Evolutionary conservation across 1,140 invertebrate species (phyloP).

Genomic region (Caenorhabditis latens): DNA sequence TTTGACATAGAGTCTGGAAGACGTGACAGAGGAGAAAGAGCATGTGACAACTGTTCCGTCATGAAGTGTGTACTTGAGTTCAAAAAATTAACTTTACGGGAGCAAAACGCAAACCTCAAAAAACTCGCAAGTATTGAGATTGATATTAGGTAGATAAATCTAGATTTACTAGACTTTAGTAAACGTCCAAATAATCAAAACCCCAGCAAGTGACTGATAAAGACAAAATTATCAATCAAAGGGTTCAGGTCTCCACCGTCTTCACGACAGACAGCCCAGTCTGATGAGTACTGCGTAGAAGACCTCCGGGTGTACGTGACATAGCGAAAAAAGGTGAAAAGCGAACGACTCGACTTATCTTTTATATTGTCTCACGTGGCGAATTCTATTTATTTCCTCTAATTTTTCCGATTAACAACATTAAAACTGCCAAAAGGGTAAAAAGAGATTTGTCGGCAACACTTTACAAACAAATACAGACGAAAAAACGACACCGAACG

Average conservation of each 20-base stretch:
- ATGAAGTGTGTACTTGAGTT: constrained; percentile 17
- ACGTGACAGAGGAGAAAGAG: neutral
- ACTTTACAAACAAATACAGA: neutral
- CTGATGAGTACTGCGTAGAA: neutral
- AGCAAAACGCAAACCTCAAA: neutral
- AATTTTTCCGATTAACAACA: neutral
- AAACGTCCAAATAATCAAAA: constrained; percentile 13
- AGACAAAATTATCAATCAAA: constrained; percentile 36
- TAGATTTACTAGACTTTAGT: neutral
- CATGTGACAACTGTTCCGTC: neutral
- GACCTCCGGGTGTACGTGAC: constrained; percentile 42
- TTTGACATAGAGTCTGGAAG: constrained; percentile 14
- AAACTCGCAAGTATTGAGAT: neutral
- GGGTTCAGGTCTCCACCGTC: neutral
- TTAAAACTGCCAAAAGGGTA: neutral
- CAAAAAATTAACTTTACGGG: neutral
- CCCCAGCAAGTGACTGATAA: neutral
- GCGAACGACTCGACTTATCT: neutral
- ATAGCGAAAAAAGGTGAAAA: constrained; percentile 14
- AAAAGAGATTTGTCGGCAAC: neutral
- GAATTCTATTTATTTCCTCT: neutral
- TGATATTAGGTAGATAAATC: too few species aligned
- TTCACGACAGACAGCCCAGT: neutral
- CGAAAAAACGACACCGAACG: neutral
- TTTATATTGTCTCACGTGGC: constrained; percentile 18